Evolutionary conservation across 2,888 invertebrate species (phyloP), one percentile per base, ranked within the genome.

Genomic region (Acrobasis repandana): DNA sequence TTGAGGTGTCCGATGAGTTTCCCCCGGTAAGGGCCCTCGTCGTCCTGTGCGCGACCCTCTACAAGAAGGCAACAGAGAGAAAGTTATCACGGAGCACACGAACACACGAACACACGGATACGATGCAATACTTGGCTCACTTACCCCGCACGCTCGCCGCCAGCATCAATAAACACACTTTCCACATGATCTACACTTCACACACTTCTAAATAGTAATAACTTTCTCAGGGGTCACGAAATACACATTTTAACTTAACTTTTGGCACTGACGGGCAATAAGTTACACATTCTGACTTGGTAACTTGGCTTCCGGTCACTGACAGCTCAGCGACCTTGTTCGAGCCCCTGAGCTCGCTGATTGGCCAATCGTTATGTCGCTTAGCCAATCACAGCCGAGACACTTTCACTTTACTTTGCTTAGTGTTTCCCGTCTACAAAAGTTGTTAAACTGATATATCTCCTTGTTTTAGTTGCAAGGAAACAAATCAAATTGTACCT

Each of bases 1-100:
- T 97, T 97, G 51, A 98, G 88, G 86, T 96, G 96, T 8, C 97
- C 97, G 61, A 98, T 90, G 71, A 94, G 94, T 85, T 96, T 96
- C 56, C 98, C 98, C 63, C 93, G 93, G 79, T 97, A 97, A 6
- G 95, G 95, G 0, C 95, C 96, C 46, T 95, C 95, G 50, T 95
- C 95, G 59, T 96, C 95, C 70, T 93, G 90, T n/a, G 90, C 82
- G 54, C 68, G 75, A 65, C 85, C 83, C 61, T 81, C 91, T 91
- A 80, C 33, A 88, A 88, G 61, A 59, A 46, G 63, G 61, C 50
- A 63, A 65, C 56, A 58, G 67, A 74, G 83, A 82, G 84, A 88
- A 87, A 87, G 86, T 87, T 75, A 20, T 2, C 20, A 20, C 20
- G 20, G 4, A 20, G 20, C 20, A 54, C 20, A 61, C 51, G 14